These are phyloP conservation scores for Caenorhabditis inopinata DNA, from an alignment of 1,140 invertebrate species.

Conservation along the genomic window DNA sequence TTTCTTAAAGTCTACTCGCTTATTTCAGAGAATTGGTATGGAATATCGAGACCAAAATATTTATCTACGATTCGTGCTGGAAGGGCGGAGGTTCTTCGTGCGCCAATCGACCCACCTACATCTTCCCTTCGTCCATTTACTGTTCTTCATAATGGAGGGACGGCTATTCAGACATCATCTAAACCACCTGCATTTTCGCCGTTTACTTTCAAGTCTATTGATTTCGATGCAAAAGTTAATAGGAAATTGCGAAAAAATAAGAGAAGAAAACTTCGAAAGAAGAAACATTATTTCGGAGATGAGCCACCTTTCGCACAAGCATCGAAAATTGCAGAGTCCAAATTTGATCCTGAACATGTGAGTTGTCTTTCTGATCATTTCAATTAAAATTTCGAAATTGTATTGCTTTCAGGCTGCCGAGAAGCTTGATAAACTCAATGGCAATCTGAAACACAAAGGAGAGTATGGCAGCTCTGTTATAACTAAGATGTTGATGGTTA, in stretches of 20 bases:
- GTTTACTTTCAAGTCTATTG: slow-evolving; percentile 19
- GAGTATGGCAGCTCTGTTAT: background rate
- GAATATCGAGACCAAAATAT: background rate
- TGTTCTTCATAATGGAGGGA: slow-evolving; percentile 5
- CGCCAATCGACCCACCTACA: background rate
- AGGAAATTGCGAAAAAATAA: background rate
- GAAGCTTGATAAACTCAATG: background rate
- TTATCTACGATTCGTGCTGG: background rate
- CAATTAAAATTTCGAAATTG: no score
- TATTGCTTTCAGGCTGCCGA: background rate
- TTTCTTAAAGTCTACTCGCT: no score
- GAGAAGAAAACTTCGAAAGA: slow-evolving; percentile 4
- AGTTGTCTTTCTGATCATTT: background rate
- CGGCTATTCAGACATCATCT: background rate
- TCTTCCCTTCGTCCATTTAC: slow-evolving; percentile 11
- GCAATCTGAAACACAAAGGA: slow-evolving; percentile 21
- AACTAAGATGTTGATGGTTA: background rate
- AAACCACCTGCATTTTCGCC: slow-evolving; percentile 2
- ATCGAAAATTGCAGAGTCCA: background rate
- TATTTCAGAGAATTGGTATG: background rate
- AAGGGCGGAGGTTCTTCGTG: background rate
- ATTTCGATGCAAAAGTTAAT: background rate
- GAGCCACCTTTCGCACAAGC: slow-evolving; percentile 1
- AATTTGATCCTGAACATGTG: slow-evolving; percentile 2
- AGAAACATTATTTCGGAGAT: slow-evolving; percentile 13